Base-by-base conservation (phyloP, 2,797 vertebrate species). In the Fringilla coelebs region DNA sequence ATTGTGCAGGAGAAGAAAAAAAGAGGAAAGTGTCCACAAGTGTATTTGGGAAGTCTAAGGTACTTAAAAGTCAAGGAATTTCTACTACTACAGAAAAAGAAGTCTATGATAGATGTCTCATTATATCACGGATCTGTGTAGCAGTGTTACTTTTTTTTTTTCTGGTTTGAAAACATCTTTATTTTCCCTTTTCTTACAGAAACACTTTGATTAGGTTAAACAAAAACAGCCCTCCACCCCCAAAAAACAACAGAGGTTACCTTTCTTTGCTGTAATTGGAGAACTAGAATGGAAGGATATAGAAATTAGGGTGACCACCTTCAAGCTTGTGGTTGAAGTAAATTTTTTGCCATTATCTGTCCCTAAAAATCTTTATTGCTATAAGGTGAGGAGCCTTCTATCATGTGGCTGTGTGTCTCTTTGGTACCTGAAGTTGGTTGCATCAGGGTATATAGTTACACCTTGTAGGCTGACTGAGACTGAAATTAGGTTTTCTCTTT, bases 41-140 rank as follows among this genome's bases (percentile, higher is more conserved):
- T 54, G 6, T 70, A 22, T 77, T 89, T 83, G 10, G 18, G 13
- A 86, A 94, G 48, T 57, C 26, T 65, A 29, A 54, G 5, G 60
- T 91, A 76, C 73, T 95, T 95, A 89, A 96, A 93, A 94, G 81
- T 75, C 74, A 93, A 87, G 86, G 13, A 71, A 52, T 63, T 85
- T 34, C 34, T 57, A 14, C 32, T 87, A 29, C 66, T 52, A 36
- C 62, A 54, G 46, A 62, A 81, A 55, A 67, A 90, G 70, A 78
- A 78, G 3, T 48, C 32, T 65, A 1, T 61, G 13, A 17, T n/a
- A 10, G 17, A 6, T 38, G 34, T 94, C 82, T 89, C 65, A 28
- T 91, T 85, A 28, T 92, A 85, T 72, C 65, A 86, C 29, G 19
- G 89, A 61, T 66, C 51, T 87, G 31, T 91, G 75, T 79, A 85